Conservation (phyloP, 1,140 invertebrate genomes). For the Drosophila auraria region DNA sequence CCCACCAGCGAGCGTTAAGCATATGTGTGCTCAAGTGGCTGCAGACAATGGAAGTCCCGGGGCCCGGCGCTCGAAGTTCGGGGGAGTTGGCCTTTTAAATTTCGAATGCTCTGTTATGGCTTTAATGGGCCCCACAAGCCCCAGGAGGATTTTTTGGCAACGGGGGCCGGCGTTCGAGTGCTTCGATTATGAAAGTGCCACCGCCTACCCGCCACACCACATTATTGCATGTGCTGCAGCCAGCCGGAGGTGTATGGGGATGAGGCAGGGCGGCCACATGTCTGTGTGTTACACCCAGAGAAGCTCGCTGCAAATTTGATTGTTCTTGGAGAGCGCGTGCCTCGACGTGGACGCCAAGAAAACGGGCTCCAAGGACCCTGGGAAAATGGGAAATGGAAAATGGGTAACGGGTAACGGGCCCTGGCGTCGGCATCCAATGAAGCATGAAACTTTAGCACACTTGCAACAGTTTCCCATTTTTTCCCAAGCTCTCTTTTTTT, state of each 20-base stretch:
- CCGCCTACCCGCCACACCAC: background rate
- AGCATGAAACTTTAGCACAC: slow-evolving; percentile 82
- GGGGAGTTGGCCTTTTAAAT: slow-evolving; percentile 61
- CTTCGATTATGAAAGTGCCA: slow-evolving; percentile 80
- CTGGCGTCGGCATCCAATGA: slow-evolving; percentile 70
- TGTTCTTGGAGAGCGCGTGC: slow-evolving; percentile 70
- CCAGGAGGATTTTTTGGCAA: slow-evolving; percentile 16
- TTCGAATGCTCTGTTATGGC: slow-evolving; percentile 62
- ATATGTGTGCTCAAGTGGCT: slow-evolving; percentile 72
- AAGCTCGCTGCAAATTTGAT: slow-evolving; percentile 78
- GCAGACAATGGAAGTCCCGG: slow-evolving; percentile 51
- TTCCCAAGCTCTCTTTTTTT: slow-evolving; percentile 8
- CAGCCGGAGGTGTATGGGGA: background rate
- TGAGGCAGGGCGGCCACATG: slow-evolving; percentile 14
- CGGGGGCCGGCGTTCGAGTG: slow-evolving; percentile 28
- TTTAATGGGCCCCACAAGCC: slow-evolving; percentile 55
- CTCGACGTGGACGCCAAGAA: slow-evolving; percentile 46
- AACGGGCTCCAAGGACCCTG: slow-evolving; percentile 46
- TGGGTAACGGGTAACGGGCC: slow-evolving; percentile 24
- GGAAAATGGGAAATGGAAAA: slow-evolving; percentile 9
- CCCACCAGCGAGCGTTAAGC: slow-evolving; percentile 69
- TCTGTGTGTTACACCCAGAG: slow-evolving; percentile 62
- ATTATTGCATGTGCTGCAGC: slow-evolving; percentile 39
- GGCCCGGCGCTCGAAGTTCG: background rate
- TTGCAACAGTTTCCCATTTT: slow-evolving; percentile 70